Conservation (phyloP, 1,140 invertebrate genomes). For the Papilio glaucus region DNA sequence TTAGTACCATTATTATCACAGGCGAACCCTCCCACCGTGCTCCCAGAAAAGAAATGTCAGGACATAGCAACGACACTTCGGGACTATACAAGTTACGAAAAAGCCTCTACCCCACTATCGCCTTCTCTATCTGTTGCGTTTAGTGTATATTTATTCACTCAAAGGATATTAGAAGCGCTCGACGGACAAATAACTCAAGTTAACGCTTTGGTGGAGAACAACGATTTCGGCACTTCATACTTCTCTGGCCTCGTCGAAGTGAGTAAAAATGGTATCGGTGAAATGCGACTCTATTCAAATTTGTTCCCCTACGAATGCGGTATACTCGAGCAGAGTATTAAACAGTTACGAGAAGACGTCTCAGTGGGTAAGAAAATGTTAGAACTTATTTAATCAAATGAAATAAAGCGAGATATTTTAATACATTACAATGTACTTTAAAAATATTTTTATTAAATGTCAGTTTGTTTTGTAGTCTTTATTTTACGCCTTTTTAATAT, state of each 20-base stretch:
- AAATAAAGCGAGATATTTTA: not conserved
- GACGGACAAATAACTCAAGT: slow-evolving; percentile 47
- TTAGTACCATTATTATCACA: slow-evolving; percentile 88
- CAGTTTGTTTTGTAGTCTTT: no score
- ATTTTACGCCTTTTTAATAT: no score
- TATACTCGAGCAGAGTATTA: slow-evolving; percentile 57
- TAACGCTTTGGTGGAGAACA: slow-evolving; percentile 63
- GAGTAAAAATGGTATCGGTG: slow-evolving; percentile 48
- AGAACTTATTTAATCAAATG: slow-evolving; percentile 48
- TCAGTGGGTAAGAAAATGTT: slow-evolving; percentile 58
- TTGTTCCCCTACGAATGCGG: slow-evolving; percentile 58
- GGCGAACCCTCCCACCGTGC: slow-evolving; percentile 80
- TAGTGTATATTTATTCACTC: slow-evolving; percentile 80
- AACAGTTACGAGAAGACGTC: slow-evolving; percentile 60
- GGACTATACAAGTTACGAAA: slow-evolving; percentile 18
- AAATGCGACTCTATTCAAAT: slow-evolving; percentile 58
- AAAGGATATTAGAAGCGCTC: slow-evolving; percentile 42
- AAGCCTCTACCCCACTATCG: slow-evolving; percentile 51
- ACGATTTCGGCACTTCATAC: slow-evolving; percentile 54
- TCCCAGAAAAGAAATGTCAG: slow-evolving; percentile 81
- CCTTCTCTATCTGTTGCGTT: slow-evolving; percentile 88
- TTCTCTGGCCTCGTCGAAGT: slow-evolving; percentile 52
- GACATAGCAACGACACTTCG: slow-evolving; percentile 80
- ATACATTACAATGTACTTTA: not conserved
- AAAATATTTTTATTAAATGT: no score